Evolutionary conservation across 2,888 invertebrate species (phyloP).

Genomic region (Clepsis dumicolana): DNA sequence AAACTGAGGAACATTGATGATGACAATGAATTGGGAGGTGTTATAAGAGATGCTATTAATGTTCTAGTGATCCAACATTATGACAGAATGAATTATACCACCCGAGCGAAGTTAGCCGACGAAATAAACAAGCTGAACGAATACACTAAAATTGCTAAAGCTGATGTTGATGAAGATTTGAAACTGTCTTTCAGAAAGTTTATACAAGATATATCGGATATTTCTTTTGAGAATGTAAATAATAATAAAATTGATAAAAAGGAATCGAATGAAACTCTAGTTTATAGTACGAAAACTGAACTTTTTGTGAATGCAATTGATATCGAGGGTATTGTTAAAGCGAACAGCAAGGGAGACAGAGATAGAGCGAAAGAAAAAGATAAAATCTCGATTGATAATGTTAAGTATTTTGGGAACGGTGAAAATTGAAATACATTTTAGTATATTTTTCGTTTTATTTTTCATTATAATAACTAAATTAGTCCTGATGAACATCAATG

Average conservation of each 20-base stretch:
- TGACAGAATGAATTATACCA: slow-evolving; percentile 19
- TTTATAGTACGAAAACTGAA: background rate
- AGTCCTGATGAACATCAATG: too few relatives aligned
- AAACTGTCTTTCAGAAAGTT: background rate
- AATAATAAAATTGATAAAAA: background rate
- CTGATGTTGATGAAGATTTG: background rate
- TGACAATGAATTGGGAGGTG: background rate
- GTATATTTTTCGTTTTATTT: background rate
- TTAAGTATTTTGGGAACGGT: background rate
- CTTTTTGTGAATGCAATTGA: background rate
- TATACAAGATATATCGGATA: background rate
- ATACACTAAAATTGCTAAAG: background rate
- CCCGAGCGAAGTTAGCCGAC: slow-evolving; percentile 4
- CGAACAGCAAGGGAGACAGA: background rate
- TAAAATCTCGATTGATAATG: background rate
- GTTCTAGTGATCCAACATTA: slow-evolving; percentile 19
- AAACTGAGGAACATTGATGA: background rate
- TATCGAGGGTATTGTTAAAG: background rate
- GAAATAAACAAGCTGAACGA: slow-evolving; percentile 18
- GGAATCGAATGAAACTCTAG: background rate
- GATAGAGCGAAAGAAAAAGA: background rate
- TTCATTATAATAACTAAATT: background rate
- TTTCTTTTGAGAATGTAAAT: background rate
- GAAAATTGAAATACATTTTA: background rate
- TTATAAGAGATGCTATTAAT: background rate